Evolutionary conservation across 2,113 vertebrate species (phyloP).

Genomic region (Notothenia coriiceps): DNA sequence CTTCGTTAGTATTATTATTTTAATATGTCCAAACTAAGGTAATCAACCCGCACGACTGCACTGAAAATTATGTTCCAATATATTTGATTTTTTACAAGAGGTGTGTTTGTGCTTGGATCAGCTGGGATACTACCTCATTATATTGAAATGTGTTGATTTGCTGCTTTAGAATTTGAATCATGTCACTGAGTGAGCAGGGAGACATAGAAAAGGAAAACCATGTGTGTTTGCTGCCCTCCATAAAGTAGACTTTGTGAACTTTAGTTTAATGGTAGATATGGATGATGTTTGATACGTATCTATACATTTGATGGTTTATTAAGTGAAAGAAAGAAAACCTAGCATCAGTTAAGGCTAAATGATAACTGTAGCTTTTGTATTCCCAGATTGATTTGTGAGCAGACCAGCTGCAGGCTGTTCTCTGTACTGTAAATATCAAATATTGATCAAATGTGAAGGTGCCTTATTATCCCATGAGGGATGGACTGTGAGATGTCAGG

Average conservation of each 20-base stretch:
- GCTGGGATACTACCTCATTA: neutral
- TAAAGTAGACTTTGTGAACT: neutral
- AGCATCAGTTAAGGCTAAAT: neutral
- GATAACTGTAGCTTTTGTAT: neutral
- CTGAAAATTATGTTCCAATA: neutral
- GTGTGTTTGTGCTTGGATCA: neutral
- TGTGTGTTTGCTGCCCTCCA: neutral
- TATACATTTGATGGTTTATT: neutral
- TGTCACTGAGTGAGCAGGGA: neutral
- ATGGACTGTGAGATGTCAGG: neutral
- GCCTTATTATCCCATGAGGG: neutral
- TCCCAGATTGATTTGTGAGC: neutral
- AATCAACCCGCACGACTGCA: no score
- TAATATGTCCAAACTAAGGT: no score
- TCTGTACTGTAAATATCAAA: slow-evolving; percentile 7
- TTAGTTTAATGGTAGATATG: neutral
- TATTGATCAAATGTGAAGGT: neutral
- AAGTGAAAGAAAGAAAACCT: neutral
- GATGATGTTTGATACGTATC: neutral
- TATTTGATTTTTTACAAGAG: no score
- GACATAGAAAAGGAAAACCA: neutral
- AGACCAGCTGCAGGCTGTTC: neutral
- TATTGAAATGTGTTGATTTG: neutral
- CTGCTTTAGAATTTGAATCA: neutral
- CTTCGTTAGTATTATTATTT: no score